Conservation (phyloP, 2,888 invertebrate species). For the Dione vanillae region DNA sequence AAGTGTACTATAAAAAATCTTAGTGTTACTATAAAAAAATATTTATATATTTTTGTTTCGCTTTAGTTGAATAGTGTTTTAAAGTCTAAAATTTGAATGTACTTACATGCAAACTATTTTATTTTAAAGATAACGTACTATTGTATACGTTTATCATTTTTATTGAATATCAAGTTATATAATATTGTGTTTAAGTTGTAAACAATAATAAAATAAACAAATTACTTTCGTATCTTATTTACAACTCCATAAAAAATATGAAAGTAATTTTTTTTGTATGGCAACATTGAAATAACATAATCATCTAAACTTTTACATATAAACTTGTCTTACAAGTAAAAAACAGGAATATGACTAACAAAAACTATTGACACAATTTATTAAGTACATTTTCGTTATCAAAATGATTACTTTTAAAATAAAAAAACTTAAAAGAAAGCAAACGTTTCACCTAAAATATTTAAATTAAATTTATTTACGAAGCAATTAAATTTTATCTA, state of each 20-base stretch:
- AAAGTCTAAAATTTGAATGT: not conserved
- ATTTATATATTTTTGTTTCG: too few relatives aligned
- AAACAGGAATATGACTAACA: not conserved
- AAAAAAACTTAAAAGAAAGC: not conserved
- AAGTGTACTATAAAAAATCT: not conserved
- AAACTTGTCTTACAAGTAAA: not conserved
- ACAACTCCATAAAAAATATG: not conserved
- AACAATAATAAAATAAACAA: too few relatives aligned
- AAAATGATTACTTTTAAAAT: not conserved
- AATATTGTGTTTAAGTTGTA: not conserved
- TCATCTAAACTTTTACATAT: not conserved
- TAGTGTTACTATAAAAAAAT: not conserved
- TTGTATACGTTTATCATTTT: not conserved
- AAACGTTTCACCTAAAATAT: constrained; percentile 14
- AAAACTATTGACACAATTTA: not conserved
- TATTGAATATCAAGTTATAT: not conserved
- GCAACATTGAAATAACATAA: not conserved
- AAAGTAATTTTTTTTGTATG: not conserved
- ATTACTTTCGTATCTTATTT: not conserved
- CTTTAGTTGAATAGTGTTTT: too few relatives aligned
- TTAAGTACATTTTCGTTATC: not conserved
- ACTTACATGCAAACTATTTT: too few relatives aligned
- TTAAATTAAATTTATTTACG: not conserved
- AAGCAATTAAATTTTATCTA: constrained; percentile 17
- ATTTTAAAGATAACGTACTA: not conserved